Base-by-base conservation (phyloP, 37 sponge, comb jelly and placozoan species). In the Sycon ciliatum region DNA sequence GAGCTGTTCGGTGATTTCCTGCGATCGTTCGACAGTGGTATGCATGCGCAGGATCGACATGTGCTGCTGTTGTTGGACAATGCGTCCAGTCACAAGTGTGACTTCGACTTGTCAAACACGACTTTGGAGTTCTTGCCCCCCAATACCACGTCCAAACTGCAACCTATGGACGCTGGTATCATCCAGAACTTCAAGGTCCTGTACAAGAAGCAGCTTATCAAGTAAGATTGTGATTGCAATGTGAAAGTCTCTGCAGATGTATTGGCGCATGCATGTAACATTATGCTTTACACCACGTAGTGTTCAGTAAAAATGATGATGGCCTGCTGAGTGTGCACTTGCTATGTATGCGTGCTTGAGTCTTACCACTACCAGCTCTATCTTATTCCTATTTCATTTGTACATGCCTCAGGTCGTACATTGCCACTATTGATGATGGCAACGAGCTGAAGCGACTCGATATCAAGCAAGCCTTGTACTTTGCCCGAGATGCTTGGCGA, bases 161-260 rank as follows among this genome's bases (percentile, higher is more conserved):
- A 73, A 22, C 74, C 74, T 4, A 38, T 73, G 61, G 74, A 73
- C 56, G 74, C 74, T 31, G 74, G 74, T 6, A 73, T 73, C 37
- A 72, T 72, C 6, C 39, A 72, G 4, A 73, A 73, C 33, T 73
- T 60, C 39, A 57, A 73, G 31, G 36, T 73, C 28, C 60, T 56
- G 2, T 73, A 73, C 36, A 73, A 73, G 36, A 73, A 11, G 27
- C 53, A 61, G 28, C 74, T 73, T 18, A 16, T 73, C 1, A 3
- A 60, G 74, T 46, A 46, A 46, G n/a, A n/a, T n/a, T n/a, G n/a
- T n/a, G n/a, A n/a, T n/a, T n/a, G n/a, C n/a, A n/a, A n/a, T n/a
- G n/a, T n/a, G n/a, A n/a, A n/a, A n/a, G n/a, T n/a, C n/a, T n/a
- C n/a, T n/a, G n/a, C n/a, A n/a, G n/a, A n/a, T n/a, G n/a, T n/a